A percentile compares a stretch with the other conserved stretches of the same genome.
Conservation (phyloP, 2,797 vertebrate species). For the Lemur catta region DNA sequence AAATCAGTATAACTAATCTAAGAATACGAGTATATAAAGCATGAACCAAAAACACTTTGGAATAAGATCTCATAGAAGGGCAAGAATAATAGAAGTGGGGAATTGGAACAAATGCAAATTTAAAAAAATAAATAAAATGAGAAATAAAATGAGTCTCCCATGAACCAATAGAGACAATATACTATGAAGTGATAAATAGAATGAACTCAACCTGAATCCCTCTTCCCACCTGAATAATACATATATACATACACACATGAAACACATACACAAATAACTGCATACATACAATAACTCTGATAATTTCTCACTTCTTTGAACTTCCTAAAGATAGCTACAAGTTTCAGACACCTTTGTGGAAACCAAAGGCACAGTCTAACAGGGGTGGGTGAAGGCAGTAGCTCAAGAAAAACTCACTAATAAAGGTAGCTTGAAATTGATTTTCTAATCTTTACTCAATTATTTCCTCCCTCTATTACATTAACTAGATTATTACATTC, state of each 20-base stretch:
- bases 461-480: neutral
- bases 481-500: neutral
- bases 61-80: neutral
- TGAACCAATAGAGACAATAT: neutral
- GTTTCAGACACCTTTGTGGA: neutral
- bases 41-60: neutral
- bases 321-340: neutral
- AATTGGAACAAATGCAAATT: neutral
- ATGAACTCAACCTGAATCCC: neutral
- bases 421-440: neutral
- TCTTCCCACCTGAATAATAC: neutral
- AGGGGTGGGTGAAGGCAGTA: fast-evolving
- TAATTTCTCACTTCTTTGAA: neutral
- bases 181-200: neutral
- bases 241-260: neutral
- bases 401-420: neutral
- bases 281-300: neutral
- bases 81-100: neutral
- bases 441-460: slow-evolving; percentile 4
- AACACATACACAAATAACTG: neutral
- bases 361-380: neutral
- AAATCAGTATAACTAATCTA: neutral
- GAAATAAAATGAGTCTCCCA: neutral
- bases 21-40: neutral
- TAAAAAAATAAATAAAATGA: neutral